Base-by-base conservation (phyloP, 2,888 invertebrate species). In the Fragum fragum region DNA sequence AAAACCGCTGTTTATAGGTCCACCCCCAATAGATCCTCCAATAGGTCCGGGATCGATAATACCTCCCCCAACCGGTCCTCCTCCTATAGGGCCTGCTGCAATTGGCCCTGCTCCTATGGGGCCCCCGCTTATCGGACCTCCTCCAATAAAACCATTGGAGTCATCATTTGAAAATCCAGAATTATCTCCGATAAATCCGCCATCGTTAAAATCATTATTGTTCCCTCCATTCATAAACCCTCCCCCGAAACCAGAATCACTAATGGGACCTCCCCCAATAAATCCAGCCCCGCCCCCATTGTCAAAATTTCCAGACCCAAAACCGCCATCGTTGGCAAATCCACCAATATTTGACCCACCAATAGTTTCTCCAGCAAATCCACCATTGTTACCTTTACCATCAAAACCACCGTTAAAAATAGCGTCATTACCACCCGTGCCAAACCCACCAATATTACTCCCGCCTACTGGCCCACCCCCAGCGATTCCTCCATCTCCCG, bases 101-200 rank as follows among this genome's bases (percentile, higher is more conserved):
- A 47, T 47, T n/a, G 47, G 47, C n/a, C 47, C 47, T 1, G 3
- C 47, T 47, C 47, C 47, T 47, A 47, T 14, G 2, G 47, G 47
- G 47, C 47, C 47, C 47, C 47, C 47, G 26, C 53, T n/a, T n/a
- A 53, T 23, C 6, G 23, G 53, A 21, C 53, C 53, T 57, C 28
- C 57, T 7, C 57, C 57, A 28, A 23, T 28, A 28, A 57, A 57
- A 57, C 57, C 57, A 26, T 16, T 23, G 28, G 26, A 23, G 2
- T 28, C 72, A 18, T 28, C 63, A 14, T 29, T 29, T 32, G 14
- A 28, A 36, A 63, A 63, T 0, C 63, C 63, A 16, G 28, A 26
- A 28, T 63, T 36, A n/a, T 63, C n/a, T 47, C 47, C 42, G 59
- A 21, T 63, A 63, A 63, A 63, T 1, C 63, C 63, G 18, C 63